These are phyloP conservation scores for Chorisops tibialis DNA, from an alignment of 2,888 invertebrate species.

Conservation along the genomic window DNA sequence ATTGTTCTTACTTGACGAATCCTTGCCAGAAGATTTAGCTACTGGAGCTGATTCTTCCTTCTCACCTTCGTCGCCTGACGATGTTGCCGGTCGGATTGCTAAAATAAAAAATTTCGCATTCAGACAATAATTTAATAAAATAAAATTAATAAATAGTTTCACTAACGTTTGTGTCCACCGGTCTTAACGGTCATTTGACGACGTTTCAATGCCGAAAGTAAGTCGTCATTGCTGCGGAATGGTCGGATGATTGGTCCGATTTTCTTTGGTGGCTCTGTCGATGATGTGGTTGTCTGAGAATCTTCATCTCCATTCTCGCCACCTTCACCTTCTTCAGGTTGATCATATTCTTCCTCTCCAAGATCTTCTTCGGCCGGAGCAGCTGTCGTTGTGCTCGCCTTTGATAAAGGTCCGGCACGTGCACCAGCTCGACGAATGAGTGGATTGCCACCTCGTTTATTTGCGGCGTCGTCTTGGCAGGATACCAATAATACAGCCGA, in stretches of 20 bases:
- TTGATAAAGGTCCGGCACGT: slow-evolving; percentile 20
- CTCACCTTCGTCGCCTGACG: slow-evolving; percentile 39
- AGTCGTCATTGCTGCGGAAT: slow-evolving; percentile 75
- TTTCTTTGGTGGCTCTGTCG: slow-evolving; percentile 68
- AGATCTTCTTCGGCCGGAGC: slow-evolving; percentile 45
- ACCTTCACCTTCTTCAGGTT: slow-evolving; percentile 49
- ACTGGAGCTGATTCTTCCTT: slow-evolving; percentile 42
- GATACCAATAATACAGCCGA: slow-evolving; percentile 23
- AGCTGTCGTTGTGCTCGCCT: slow-evolving; percentile 45
- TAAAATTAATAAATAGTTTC: not conserved
- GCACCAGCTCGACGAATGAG: slow-evolving; percentile 32
- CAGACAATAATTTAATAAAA: not conserved
- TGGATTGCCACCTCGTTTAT: slow-evolving; percentile 33
- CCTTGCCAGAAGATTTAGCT: slow-evolving; percentile 27
- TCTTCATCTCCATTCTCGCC: slow-evolving; percentile 55
- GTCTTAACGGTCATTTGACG: slow-evolving; percentile 67
- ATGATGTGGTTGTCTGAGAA: slow-evolving; percentile 59
- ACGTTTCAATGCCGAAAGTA: slow-evolving; percentile 67
- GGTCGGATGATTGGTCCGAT: slow-evolving; percentile 65
- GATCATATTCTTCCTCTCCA: slow-evolving; percentile 57
- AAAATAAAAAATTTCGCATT: not conserved
- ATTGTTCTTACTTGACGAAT: slow-evolving; percentile 9
- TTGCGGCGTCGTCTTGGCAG: slow-evolving; percentile 38
- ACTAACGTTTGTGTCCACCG: slow-evolving; percentile 49
- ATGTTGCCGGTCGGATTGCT: slow-evolving; percentile 31